phyloP scores from a whole-genome alignment of 2,797 vertebrate species.

The Danionella dracula region DNA sequence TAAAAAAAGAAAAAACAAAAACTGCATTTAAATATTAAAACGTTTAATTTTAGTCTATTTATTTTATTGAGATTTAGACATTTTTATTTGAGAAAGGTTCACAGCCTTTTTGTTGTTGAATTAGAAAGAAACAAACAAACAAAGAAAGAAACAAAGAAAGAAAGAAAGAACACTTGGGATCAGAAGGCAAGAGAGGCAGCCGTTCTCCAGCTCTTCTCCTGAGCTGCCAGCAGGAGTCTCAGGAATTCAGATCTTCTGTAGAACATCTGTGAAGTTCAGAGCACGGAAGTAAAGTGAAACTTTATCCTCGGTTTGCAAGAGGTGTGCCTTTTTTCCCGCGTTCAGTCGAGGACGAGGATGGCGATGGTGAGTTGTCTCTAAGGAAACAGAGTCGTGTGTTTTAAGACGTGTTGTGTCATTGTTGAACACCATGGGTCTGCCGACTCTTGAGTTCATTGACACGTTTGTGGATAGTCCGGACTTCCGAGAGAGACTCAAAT shows the following conservation, averaged over 20 bases:
- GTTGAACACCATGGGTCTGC: conserved; percentile 80
- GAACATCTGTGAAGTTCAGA: conserved; percentile 21
- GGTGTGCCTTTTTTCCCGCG: neutral
- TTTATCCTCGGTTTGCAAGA: conserved; percentile 24
- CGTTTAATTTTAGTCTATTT: too few species aligned
- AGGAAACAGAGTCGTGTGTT: neutral
- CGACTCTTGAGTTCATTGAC: conserved; percentile 93
- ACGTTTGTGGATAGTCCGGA: conserved; percentile 91
- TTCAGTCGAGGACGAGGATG: neutral
- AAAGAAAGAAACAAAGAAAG: too few species aligned
- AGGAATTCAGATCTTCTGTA: conserved; percentile 29
- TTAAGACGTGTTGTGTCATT: neutral
- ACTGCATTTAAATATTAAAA: too few species aligned
- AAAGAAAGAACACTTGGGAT: too few species aligned
- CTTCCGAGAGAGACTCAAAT: conserved; percentile 89
- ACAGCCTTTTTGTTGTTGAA: too few species aligned
- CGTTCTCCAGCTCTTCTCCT: neutral
- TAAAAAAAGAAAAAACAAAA: too few species aligned
- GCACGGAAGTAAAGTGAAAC: conserved; percentile 59
- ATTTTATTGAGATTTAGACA: too few species aligned
- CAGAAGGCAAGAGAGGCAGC: neutral
- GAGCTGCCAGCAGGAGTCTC: conserved; percentile 70
- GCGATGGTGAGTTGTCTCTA: neutral
- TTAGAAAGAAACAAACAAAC: too few species aligned
- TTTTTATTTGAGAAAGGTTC: too few species aligned